Evolutionary conservation across 1,140 invertebrate species (phyloP), one percentile per base, ranked within the genome.

Genomic region (Ruditapes philippinarum): DNA sequence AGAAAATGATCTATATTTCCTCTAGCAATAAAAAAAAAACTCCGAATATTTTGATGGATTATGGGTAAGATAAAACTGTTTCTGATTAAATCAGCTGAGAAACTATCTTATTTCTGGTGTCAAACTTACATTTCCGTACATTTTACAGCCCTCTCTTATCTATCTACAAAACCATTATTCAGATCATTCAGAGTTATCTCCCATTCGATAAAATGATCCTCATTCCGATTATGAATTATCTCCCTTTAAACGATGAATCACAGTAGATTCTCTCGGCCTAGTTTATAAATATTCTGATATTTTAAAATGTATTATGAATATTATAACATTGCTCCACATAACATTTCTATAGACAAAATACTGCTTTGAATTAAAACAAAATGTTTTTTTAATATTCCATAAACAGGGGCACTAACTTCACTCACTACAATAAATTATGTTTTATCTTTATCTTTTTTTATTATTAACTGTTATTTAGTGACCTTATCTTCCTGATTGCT

Each of bases 171-270:
- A 40, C 7, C 65, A 70, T 70, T 70, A 40, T 38, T 38, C 36
- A 36, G 33, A 70, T 70, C 19, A 38, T 70, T n/a, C n/a, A n/a
- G 65, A 70, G 38, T 70, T 70, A 70, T 70, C 33, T 70, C 65
- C 65, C 65, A 38, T 70, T 70, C n/a, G n/a, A n/a, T n/a, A n/a
- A n/a, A n/a, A n/a, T n/a, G n/a, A n/a, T n/a, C n/a, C n/a, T n/a
- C n/a, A n/a, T n/a, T 38, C 36, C n/a, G 33, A 70, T 70, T 38
- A 38, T 70, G 65, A 70, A 70, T 70, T 70, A 70, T 70, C 33
- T 70, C 65, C 65, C 65, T 70, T 70, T 70, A 70, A 40, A 33
- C 65, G 17, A 70, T 70, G 65, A 70, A 70, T 70, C 65, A 70
- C n/a, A 38, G 9, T 1, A 36, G 25, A 62, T 28, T 62, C 28